phyloP scores from a whole-genome alignment of 2,888 invertebrate genomes.

The Lochmaea crataegi region DNA sequence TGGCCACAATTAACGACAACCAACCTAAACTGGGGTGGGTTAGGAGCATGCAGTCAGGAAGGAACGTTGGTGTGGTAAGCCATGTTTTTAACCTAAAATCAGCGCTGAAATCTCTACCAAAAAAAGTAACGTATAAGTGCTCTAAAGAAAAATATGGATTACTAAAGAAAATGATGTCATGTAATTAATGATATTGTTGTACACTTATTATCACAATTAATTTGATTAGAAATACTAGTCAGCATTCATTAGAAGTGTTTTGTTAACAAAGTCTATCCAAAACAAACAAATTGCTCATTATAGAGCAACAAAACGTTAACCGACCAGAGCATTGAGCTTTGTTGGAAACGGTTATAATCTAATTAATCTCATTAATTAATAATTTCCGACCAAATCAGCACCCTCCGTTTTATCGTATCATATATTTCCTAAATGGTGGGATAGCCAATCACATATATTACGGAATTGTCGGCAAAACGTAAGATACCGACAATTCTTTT shows the following conservation, averaged over 20 bases:
- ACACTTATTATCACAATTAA: not conserved
- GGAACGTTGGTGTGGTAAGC: too few species aligned
- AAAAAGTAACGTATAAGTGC: too few species aligned
- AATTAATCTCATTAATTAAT: slow-evolving; percentile 62
- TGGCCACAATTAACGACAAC: too few species aligned
- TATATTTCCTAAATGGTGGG: slow-evolving; percentile 46
- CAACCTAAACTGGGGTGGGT: too few species aligned
- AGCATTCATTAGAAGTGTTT: not conserved
- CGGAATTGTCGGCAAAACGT: slow-evolving; percentile 43
- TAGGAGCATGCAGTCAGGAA: too few species aligned
- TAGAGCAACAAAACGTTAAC: slow-evolving; percentile 36
- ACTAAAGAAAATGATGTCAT: not conserved
- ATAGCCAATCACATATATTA: slow-evolving; percentile 49
- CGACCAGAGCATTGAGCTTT: slow-evolving; percentile 38
- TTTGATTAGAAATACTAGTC: not conserved
- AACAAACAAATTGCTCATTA: too few species aligned
- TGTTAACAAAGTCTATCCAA: slow-evolving; percentile 11
- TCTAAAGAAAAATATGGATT: too few species aligned
- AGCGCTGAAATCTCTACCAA: too few species aligned
- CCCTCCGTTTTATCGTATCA: slow-evolving; percentile 49
- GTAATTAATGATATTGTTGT: not conserved
- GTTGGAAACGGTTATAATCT: slow-evolving; percentile 60
- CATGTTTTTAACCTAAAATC: too few species aligned
- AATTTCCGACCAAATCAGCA: slow-evolving; percentile 61
- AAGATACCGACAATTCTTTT: slow-evolving; percentile 42